Evolutionary conservation across 1,140 invertebrate species (phyloP), one percentile per base, ranked within the genome.

Genomic region (Pseudomyrmex dendroicus): DNA sequence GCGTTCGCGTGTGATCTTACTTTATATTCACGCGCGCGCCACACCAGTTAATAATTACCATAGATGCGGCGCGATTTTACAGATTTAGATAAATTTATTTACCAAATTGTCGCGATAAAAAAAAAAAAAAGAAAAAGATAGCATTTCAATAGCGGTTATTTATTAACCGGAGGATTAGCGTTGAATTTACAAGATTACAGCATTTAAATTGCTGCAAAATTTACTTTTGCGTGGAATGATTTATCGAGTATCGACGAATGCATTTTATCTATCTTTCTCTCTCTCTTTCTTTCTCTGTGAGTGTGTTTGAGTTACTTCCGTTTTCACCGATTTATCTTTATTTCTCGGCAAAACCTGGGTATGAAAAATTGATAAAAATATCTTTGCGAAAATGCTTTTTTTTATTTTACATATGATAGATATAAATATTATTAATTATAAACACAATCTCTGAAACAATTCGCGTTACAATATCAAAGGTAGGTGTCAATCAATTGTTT

Each of bases 121-220:
- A 44, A 5, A 73, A 73, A 44, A 20, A 12, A 22, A 52, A 52
- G 17, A 56, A n/a, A 3, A 12, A 44, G 2, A 46, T 72, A n/a
- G 5, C 35, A 73, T 46, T 20, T 56, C 35, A 70, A 54, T n/a
- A 10, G n/a, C 15, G 3, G 52, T 10, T 12, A 44, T 46, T 59
- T 73, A 73, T 59, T 57, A 59, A 59, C 1, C 17, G 7, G 1
- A 12, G 44, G 52, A 73, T 46, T 57, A 44, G 12, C 22, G 2
- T 73, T 44, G 12, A 44, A 57, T 73, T 59, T 73, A 59, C 2
- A 44, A n/a, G n/a, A 70, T 70, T 70, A n/a, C 5, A 35, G 1
- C 1, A 20, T 44, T 73, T 17, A 7, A 17, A 12, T 3, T 46
- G 44, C 9, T 48, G 63, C 35, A 66, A 46, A 66, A 48, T 46